phyloP scores from a whole-genome alignment of 2,113 vertebrate species.

The Piprites chloris region DNA sequence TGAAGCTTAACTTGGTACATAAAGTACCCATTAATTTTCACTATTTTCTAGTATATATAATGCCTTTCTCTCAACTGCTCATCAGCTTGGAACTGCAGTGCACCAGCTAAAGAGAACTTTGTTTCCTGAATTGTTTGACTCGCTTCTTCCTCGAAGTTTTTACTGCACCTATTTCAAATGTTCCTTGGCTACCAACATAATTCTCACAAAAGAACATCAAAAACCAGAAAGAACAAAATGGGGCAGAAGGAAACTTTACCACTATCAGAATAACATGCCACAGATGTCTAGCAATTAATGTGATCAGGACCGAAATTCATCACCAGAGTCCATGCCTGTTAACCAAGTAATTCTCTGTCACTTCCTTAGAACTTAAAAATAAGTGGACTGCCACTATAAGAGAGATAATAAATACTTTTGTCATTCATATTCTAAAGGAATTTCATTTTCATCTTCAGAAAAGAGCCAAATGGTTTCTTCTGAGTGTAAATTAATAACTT shows the following conservation, averaged over 20 bases:
- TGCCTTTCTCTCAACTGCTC: neutral
- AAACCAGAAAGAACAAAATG: neutral
- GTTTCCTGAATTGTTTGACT: neutral
- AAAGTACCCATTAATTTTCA: conserved; percentile 31
- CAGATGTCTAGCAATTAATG: neutral
- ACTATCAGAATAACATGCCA: neutral
- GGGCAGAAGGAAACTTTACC: neutral
- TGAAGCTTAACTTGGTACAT: conserved; percentile 13
- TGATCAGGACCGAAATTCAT: neutral
- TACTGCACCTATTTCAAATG: neutral
- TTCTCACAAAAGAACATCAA: neutral
- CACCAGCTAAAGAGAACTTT: neutral
- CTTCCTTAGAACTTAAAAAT: conserved; percentile 8
- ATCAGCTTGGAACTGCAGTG: neutral
- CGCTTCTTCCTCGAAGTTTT: neutral
- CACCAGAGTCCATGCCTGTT: neutral
- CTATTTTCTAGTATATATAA: neutral
- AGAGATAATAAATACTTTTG: neutral
- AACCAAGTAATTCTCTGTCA: neutral
- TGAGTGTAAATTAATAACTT: neutral
- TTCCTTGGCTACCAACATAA: neutral
- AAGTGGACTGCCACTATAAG: neutral
- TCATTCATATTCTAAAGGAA: neutral
- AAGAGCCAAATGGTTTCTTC: neutral
- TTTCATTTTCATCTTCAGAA: conserved; percentile 13